Conservation (phyloP, 2,888 invertebrate species). For the Matsumyia berberina region DNA sequence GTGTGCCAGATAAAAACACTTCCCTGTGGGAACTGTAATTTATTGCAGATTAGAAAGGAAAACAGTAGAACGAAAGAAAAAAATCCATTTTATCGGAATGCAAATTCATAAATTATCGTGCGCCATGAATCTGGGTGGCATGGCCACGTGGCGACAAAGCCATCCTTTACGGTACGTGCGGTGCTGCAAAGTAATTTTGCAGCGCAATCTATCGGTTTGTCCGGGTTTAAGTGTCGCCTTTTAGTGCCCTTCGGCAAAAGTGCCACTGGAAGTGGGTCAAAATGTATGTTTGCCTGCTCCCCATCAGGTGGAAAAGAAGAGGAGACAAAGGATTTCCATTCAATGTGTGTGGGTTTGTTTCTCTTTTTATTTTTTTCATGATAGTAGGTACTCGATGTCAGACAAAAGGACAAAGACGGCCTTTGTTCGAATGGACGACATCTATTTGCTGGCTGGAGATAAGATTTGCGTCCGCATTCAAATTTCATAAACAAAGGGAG, state of each 20-base stretch:
- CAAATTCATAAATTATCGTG: slow-evolving; percentile 27
- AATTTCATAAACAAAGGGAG: slow-evolving; percentile 49
- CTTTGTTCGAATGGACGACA: slow-evolving; percentile 44
- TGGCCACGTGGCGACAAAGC: slow-evolving; percentile 12
- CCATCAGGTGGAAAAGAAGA: slow-evolving; percentile 16
- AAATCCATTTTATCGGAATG: slow-evolving; percentile 28
- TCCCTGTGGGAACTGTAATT: slow-evolving; percentile 17
- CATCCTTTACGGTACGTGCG: slow-evolving; percentile 6
- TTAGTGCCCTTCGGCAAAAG: slow-evolving; percentile 21
- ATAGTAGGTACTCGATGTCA: slow-evolving; percentile 23
- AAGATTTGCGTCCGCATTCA: slow-evolving; percentile 50
- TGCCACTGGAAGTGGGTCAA: slow-evolving; percentile 22
- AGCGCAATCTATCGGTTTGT: slow-evolving; percentile 7
- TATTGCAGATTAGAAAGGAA: slow-evolving; percentile 12
- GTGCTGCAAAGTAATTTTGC: slow-evolving; percentile 7
- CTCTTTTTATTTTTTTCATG: slow-evolving; percentile 29
- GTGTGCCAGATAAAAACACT: slow-evolving; percentile 6
- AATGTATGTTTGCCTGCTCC: slow-evolving; percentile 1
- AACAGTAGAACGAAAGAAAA: background rate
- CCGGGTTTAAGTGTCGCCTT: slow-evolving; percentile 12
- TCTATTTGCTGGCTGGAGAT: slow-evolving; percentile 47
- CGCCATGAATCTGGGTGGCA: background rate
- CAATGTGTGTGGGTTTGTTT: background rate
- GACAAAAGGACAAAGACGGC: slow-evolving; percentile 57
- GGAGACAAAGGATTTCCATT: slow-evolving; percentile 17